Evolutionary conservation across 2,888 invertebrate species (phyloP), one percentile per base, ranked within the genome.

Genomic region (Trypoxylon attenuatum): DNA sequence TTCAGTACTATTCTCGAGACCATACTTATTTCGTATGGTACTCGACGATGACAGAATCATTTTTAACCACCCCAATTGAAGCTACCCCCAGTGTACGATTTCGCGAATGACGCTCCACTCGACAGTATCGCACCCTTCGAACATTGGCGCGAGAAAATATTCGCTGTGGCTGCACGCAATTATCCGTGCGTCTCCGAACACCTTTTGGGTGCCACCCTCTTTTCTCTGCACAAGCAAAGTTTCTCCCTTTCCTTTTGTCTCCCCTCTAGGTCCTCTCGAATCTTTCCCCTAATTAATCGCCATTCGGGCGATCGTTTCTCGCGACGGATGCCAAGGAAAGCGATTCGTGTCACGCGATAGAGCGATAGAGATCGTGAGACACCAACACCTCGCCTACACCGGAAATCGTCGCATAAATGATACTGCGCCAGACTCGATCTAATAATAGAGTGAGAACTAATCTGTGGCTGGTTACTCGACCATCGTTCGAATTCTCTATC

Each of bases 231-330:
- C 33, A 10, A 33, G 33, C 33, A 4, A 33, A 29, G n/a, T n/a
- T 29, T n/a, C 29, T 8, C 8, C 29, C n/a, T 3, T 10, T 29
- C 2, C 29, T 13, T 13, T 8, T 10, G 29, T 3, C 13, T n/a
- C 6, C 21, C n/a, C n/a, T n/a, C n/a, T n/a, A n/a, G 6, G 43
- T 41, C 43, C 39, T 45, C 46, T 47, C 18, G 29, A 82, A 82
- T 80, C 79, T 74, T 74, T 70, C 77, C 76, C 76, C 79, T 82
- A 80, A 83, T 84, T 83, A 82, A 84, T 82, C 80, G 74, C 78
- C 73, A 78, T 83, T 83, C 82, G 78, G 77, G 71, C 79, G 75
- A 82, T 81, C 77, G 77, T 78, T 77, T 79, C 76, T 76, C 69
- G 60, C 68, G 63, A 58, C 56, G 61, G 33, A 33, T 13, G 10